Percentiles rank a stretch among this genome's conserved stretches.
phyloP scores from a whole-genome alignment of 2,113 vertebrate species.

The Heteronetta atricapilla region DNA sequence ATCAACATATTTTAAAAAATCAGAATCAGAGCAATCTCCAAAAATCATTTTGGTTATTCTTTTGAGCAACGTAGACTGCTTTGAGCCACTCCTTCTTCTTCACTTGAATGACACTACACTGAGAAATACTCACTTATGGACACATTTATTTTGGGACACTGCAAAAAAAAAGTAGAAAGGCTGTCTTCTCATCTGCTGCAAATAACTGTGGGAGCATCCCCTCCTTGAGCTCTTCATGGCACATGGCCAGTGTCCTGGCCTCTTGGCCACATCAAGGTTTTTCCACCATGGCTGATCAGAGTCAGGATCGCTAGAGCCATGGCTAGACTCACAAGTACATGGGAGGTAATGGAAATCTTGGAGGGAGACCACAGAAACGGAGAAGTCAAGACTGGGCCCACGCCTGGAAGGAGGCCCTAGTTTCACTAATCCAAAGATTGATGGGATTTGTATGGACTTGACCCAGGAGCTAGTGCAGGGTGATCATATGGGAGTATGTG shows the following conservation, averaged over 20 bases:
- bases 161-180: neutral
- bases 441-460: neutral
- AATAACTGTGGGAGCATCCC: neutral
- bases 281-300: neutral
- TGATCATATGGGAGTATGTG: neutral
- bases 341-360: neutral
- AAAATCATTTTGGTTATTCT: conserved; percentile 11
- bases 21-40: conserved; percentile 7
- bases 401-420: neutral
- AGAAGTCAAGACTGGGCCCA: neutral
- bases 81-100: neutral
- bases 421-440: neutral
- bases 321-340: neutral
- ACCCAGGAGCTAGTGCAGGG: neutral
- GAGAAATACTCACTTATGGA: conserved; percentile 40
- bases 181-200: neutral
- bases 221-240: neutral
- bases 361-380: neutral
- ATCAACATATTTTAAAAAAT: conserved; percentile 56
- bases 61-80: neutral
- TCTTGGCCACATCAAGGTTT: neutral
- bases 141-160: neutral
- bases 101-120: neutral
- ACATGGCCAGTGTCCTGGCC: neutral
- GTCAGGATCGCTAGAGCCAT: neutral